phyloP scores from a whole-genome alignment of 1,140 invertebrate species.

The Drosophila lacertosa region DNA sequence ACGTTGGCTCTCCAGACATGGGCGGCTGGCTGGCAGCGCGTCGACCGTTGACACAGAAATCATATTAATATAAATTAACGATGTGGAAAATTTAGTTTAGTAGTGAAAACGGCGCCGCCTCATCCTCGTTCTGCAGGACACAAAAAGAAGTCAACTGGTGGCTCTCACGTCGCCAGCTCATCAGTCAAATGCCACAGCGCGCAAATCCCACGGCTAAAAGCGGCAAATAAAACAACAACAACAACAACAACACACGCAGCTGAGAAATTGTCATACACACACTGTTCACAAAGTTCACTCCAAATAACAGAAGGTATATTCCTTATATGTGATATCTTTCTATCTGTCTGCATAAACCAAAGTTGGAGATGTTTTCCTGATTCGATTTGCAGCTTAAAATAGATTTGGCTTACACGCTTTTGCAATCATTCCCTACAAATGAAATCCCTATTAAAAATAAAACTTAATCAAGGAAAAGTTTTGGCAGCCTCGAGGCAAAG shows the following conservation, averaged over 20 bases:
- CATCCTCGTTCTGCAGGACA: slow-evolving; percentile 7
- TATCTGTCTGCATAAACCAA: too few species aligned
- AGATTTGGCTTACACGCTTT: too few species aligned
- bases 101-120: slow-evolving; percentile 73
- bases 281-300: too few species aligned
- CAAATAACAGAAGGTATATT: too few species aligned
- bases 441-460: too few species aligned
- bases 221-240: slow-evolving; percentile 20
- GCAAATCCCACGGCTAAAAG: slow-evolving; percentile 63
- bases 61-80: slow-evolving; percentile 84
- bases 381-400: too few species aligned
- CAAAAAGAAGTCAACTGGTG: slow-evolving; percentile 39
- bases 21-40: slow-evolving; percentile 53
- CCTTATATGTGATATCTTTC: too few species aligned
- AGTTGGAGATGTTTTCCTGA: too few species aligned
- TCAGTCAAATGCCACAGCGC: slow-evolving; percentile 75
- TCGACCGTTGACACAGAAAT: slow-evolving; percentile 83
- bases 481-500: too few species aligned
- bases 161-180: slow-evolving; percentile 73
- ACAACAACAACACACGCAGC: slow-evolving; percentile 15
- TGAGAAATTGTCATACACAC: slow-evolving; percentile 57
- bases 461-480: too few species aligned
- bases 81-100: slow-evolving; percentile 84
- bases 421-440: too few species aligned
- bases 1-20: slow-evolving; percentile 49